Evolutionary conservation across 2,113 vertebrate species (phyloP).

Genomic region (Typhlomys cinereus): DNA sequence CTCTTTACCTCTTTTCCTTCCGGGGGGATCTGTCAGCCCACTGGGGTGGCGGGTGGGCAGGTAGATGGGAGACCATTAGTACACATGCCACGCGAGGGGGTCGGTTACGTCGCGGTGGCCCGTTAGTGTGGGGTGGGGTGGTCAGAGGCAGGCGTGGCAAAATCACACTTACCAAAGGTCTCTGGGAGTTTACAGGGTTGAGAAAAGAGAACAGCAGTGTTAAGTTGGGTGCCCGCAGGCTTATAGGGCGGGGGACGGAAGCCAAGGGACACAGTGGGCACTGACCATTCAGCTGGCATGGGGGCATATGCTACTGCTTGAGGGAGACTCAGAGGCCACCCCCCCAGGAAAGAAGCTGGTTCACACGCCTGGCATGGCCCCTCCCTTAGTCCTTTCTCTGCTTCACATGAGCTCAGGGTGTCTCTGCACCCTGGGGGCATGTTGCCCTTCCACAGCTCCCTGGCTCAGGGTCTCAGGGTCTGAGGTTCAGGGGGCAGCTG

Average conservation of each 20-base stretch:
- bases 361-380: too few relatives aligned
- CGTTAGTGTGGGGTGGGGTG: constrained; percentile 62
- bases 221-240: background rate
- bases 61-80: constrained; percentile 53
- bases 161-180: constrained; percentile 97
- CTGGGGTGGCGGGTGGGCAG: background rate
- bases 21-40: background rate
- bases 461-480: too few relatives aligned
- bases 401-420: too few relatives aligned
- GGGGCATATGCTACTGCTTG: too few relatives aligned
- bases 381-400: too few relatives aligned
- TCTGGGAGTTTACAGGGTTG: constrained; percentile 92
- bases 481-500: too few relatives aligned
- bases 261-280: background rate
- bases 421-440: too few relatives aligned
- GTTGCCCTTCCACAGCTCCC: too few relatives aligned
- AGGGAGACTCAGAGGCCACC: too few relatives aligned
- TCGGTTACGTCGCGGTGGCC: constrained; percentile 75
- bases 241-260: background rate
- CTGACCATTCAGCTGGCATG: background rate
- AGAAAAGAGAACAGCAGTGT: constrained; percentile 83
- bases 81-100: constrained; percentile 80
- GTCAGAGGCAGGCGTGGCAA: constrained; percentile 70
- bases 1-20: constrained; percentile 72
- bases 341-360: too few relatives aligned